Conservation (phyloP, 2,113 vertebrate genomes). For the Connochaetes taurinus region DNA sequence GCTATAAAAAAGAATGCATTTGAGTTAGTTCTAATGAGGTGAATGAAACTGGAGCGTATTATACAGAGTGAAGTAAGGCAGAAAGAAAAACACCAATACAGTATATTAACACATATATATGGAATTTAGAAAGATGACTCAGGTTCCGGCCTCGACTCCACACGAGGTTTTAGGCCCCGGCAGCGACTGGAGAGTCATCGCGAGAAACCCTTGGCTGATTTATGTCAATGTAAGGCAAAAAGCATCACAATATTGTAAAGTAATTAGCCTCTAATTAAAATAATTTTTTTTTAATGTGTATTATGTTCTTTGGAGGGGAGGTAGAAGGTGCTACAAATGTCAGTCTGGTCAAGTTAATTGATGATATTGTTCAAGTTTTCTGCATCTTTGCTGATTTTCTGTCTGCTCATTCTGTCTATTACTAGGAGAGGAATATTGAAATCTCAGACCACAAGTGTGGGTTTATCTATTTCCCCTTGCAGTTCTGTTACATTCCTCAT, state of each 20-base stretch:
- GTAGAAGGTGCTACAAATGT: background rate
- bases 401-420: background rate
- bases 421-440: background rate
- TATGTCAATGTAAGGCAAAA: background rate
- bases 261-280: background rate
- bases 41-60: background rate
- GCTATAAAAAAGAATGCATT: background rate
- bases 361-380: background rate
- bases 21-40: background rate
- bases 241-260: background rate
- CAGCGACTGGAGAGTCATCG: too few species aligned
- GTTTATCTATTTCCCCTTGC: background rate
- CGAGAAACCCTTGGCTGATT: too few species aligned
- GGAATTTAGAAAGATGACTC: background rate
- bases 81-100: background rate
- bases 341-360: background rate
- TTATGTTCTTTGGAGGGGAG: background rate
- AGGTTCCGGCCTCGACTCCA: too few species aligned
- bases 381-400: background rate
- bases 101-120: background rate
- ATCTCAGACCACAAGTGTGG: background rate
- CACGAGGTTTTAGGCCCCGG: too few species aligned
- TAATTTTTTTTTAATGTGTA: background rate
- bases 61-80: background rate
- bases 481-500: background rate